A percentile compares a stretch with the other conserved stretches of the same genome.
These are phyloP conservation scores for Psilopogon haemacephalus DNA, from an alignment of 2,113 vertebrate species.

Conservation along the genomic window DNA sequence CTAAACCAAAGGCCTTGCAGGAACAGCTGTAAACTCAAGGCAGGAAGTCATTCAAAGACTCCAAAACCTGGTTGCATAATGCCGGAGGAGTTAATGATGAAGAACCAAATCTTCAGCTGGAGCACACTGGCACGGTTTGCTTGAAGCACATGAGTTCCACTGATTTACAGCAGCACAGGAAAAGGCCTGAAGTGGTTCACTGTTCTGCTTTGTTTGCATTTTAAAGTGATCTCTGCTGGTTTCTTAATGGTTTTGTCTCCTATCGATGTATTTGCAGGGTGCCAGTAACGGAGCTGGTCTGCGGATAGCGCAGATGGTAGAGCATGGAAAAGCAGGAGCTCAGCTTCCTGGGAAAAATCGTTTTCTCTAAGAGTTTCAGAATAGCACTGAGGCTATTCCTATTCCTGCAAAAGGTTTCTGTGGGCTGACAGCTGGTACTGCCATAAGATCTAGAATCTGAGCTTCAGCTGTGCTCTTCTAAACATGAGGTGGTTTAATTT, in stretches of 20 bases:
- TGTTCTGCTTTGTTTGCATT: constrained; percentile 46
- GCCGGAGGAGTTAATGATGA: constrained; percentile 54
- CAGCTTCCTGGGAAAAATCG: constrained; percentile 32
- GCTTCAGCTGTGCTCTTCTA: constrained; percentile 44
- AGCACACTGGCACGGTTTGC: constrained; percentile 22
- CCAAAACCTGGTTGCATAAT: constrained; percentile 12
- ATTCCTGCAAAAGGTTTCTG: constrained; percentile 36
- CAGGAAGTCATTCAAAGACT: constrained; percentile 40
- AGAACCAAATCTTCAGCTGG: constrained; percentile 31
- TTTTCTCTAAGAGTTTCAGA: constrained; percentile 27
- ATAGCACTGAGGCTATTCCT: constrained; percentile 1
- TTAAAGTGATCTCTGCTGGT: constrained; percentile 52
- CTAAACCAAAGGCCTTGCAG: constrained; percentile 40
- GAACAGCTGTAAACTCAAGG: constrained; percentile 55
- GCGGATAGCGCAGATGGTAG: constrained; percentile 35
- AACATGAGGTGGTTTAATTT: constrained; percentile 50
- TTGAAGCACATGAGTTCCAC: neutral
- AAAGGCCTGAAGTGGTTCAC: neutral
- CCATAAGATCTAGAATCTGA: constrained; percentile 29
- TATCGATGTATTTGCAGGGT: neutral
- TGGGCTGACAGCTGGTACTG: constrained; percentile 26
- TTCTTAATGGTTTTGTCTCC: constrained; percentile 38
- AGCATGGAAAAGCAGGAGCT: neutral
- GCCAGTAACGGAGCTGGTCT: neutral
- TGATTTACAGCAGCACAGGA: constrained; percentile 19